Percentiles rank a stretch among this genome's conserved stretches.
These are phyloP conservation scores for Chrysopilus asiliformis DNA, from an alignment of 2,888 invertebrate species.

Conservation along the genomic window DNA sequence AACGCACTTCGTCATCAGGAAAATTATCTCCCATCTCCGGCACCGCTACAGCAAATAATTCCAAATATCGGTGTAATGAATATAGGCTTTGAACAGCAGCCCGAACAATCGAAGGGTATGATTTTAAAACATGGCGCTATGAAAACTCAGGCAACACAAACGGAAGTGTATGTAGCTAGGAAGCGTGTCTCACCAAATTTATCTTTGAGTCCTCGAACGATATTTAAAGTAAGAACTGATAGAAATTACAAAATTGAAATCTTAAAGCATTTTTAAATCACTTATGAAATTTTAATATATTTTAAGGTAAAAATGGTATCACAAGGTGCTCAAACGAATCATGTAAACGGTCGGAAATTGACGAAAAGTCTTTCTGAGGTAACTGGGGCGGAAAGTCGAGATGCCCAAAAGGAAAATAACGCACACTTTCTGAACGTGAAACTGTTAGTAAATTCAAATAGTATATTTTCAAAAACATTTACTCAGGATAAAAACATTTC, in stretches of 20 bases:
- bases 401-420: too few relatives aligned
- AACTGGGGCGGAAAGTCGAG: too few relatives aligned
- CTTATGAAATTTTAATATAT: neutral
- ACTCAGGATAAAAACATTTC: too few relatives aligned
- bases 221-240: constrained; percentile 64
- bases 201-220: constrained; percentile 66
- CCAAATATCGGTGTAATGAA: too few relatives aligned
- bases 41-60: constrained; percentile 11
- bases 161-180: constrained; percentile 59
- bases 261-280: too few relatives aligned
- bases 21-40: constrained; percentile 2
- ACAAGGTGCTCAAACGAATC: constrained; percentile 79
- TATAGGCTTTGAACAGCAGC: constrained; percentile 3
- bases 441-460: too few relatives aligned
- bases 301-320: constrained; percentile 71
- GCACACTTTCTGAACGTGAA: too few relatives aligned
- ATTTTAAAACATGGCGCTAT: constrained; percentile 69
- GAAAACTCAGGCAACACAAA: constrained; percentile 90
- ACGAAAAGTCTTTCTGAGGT: constrained; percentile 78
- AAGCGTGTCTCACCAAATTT: constrained; percentile 58
- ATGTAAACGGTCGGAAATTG: constrained; percentile 57
- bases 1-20: constrained; percentile 9
- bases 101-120: constrained; percentile 43
- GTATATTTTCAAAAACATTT: too few relatives aligned
- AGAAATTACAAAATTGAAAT: too few relatives aligned